Percentiles rank a stretch among this genome's conserved stretches.
Conservation (phyloP, 35 echinoderm and acorn worm genomes). For the Lytechinus pictus region DNA sequence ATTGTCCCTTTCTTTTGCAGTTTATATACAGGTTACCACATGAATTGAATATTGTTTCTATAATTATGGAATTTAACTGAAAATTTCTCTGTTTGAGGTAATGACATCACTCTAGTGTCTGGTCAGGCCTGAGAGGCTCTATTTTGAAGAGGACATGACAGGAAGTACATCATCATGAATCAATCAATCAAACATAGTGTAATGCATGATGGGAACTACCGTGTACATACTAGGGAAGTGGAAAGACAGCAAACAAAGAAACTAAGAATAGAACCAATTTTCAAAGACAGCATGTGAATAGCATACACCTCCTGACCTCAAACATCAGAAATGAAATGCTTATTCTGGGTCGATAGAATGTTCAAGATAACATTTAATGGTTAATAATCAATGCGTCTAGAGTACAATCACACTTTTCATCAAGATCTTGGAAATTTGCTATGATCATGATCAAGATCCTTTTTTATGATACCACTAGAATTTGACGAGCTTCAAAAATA, state of each 20-base stretch:
- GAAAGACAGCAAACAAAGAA: not conserved
- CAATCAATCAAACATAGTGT: not conserved
- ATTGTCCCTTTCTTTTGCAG: no score
- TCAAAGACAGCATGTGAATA: not conserved
- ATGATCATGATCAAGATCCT: no score
- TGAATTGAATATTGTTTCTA: no score
- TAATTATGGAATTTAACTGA: not conserved
- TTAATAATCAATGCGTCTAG: not conserved
- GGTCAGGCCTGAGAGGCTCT: not conserved
- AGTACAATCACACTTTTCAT: not conserved
- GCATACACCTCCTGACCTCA: not conserved
- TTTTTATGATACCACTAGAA: no score
- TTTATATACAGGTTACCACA: no score
- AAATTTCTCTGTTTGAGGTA: not conserved
- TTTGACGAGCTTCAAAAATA: no score
- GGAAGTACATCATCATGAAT: not conserved
- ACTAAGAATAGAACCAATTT: not conserved
- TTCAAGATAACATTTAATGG: no score
- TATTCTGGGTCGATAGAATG: no score
- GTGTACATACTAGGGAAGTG: not conserved
- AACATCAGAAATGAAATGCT: not conserved
- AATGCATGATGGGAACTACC: not conserved
- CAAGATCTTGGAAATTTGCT: no score
- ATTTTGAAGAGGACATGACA: not conserved
- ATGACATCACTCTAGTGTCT: not conserved